A percentile compares a stretch with the other conserved stretches of the same genome.
phyloP scores from a whole-genome alignment of 2,797 vertebrate genomes.

The Buceros bicornis region DNA sequence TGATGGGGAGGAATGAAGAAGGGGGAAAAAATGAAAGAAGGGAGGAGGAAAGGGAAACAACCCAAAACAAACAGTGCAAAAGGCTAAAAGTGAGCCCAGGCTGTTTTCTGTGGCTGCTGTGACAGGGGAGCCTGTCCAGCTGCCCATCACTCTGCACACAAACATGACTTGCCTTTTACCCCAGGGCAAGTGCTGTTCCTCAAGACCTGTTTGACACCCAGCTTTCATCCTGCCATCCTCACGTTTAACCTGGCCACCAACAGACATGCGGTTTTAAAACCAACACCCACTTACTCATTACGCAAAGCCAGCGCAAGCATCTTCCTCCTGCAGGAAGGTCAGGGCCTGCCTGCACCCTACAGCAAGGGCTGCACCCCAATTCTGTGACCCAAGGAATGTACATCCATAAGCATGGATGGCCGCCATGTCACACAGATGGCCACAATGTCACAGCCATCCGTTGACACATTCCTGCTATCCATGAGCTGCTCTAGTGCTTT shows the following conservation, averaged over 20 bases:
- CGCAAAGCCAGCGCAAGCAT: neutral
- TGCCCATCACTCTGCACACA: neutral
- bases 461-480: neutral
- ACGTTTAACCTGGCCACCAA: neutral
- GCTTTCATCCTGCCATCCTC: neutral
- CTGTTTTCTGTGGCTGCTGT: neutral
- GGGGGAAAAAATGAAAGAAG: neutral
- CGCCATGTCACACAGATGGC: neutral
- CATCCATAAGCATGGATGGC: neutral
- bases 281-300: neutral
- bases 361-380: neutral
- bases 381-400: neutral
- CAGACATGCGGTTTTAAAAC: neutral
- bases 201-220: neutral
- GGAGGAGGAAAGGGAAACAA: neutral
- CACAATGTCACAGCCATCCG: neutral
- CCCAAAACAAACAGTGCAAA: neutral
- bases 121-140: neutral
- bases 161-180: fast-evolving
- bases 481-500: neutral
- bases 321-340: neutral
- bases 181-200: neutral
- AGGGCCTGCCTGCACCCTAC: neutral
- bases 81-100: neutral
- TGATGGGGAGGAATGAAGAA: neutral